Conservation (phyloP, 2,797 vertebrate species). For the Mus minutoides region DNA sequence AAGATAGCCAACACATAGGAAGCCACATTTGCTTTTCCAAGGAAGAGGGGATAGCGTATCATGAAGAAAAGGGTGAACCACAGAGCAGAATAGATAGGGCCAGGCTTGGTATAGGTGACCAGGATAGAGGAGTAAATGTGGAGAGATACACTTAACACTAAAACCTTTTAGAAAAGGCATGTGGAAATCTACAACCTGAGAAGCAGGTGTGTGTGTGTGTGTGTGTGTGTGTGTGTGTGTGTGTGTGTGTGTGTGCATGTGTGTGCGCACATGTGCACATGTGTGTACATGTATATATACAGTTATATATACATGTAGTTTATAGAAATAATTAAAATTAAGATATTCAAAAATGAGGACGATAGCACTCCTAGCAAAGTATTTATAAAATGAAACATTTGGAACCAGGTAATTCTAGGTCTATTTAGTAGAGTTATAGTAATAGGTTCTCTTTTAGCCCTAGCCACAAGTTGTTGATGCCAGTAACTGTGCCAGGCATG, state of each 20-base stretch:
- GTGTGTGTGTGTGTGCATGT: too few relatives aligned
- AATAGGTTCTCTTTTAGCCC: background rate
- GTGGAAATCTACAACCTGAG: background rate
- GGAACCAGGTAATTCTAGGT: too few relatives aligned
- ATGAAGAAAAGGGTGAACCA: background rate
- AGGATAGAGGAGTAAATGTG: background rate
- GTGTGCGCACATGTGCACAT: too few relatives aligned
- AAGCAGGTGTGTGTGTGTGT: too few relatives aligned
- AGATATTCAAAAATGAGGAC: background rate
- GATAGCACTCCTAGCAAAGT: background rate
- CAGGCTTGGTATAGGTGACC: background rate
- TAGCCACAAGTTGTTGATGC: background rate
- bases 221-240: too few relatives aligned
- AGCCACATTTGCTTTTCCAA: background rate
- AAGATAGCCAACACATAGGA: background rate
- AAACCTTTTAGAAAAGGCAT: background rate
- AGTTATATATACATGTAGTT: background rate
- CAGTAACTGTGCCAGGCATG: background rate
- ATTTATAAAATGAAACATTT: background rate
- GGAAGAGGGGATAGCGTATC: rapidly evolving
- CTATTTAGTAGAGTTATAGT: background rate
- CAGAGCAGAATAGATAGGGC: too few relatives aligned
- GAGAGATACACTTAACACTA: background rate
- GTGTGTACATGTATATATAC: too few relatives aligned
- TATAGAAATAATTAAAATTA: background rate